phyloP scores from a whole-genome alignment of 1,140 invertebrate genomes.

The Drosophila nebulosa region DNA sequence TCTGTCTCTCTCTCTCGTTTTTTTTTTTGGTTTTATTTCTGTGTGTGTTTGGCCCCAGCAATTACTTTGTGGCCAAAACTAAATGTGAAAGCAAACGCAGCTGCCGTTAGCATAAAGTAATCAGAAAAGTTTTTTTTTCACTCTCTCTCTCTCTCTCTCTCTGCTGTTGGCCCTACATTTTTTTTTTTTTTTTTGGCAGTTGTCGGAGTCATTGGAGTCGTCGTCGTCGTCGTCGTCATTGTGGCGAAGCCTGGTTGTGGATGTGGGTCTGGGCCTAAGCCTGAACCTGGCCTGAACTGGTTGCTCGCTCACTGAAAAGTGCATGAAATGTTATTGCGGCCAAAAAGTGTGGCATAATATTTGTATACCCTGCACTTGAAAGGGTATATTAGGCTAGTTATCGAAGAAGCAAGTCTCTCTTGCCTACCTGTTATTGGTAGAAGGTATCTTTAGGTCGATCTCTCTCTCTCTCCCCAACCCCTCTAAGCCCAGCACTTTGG shows the following conservation, averaged over 20 bases:
- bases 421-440: background rate
- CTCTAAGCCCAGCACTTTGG: too few relatives aligned
- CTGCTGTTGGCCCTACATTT: slow-evolving; percentile 32
- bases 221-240: slow-evolving; percentile 12
- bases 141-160: slow-evolving; percentile 45
- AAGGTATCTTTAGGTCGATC: background rate
- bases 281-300: background rate
- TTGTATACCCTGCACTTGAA: background rate
- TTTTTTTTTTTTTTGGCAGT: slow-evolving; percentile 58
- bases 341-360: background rate
- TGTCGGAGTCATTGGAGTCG: slow-evolving; percentile 47
- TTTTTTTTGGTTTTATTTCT: background rate
- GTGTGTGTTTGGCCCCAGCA: slow-evolving; percentile 34
- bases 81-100: slow-evolving; percentile 60
- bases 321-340: background rate
- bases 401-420: too few relatives aligned
- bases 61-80: slow-evolving; percentile 56
- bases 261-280: background rate
- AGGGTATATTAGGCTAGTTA: background rate
- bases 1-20: background rate
- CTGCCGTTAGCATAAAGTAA: slow-evolving; percentile 69
- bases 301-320: background rate
- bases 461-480: too few relatives aligned
- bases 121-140: slow-evolving; percentile 66
- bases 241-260: background rate